These are phyloP conservation scores for Gopherus evgoodei DNA, from an alignment of 2,113 vertebrate genomes.

Conservation along the genomic window DNA sequence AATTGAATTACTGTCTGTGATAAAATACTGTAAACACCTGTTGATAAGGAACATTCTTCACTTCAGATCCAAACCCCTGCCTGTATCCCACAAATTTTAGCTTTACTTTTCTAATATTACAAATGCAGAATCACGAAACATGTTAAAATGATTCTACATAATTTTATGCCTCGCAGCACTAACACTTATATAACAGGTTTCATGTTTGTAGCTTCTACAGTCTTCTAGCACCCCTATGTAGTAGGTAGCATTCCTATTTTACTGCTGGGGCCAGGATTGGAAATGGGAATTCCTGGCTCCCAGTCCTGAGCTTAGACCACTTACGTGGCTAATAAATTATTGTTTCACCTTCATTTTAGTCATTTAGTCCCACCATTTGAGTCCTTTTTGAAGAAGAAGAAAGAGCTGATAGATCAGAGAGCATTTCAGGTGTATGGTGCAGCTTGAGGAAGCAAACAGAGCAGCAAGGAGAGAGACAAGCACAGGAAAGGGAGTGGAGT, in stretches of 20 bases:
- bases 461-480: neutral
- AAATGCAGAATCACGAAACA: neutral
- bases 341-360: neutral
- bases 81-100: neutral
- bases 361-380: neutral
- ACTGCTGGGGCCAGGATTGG: neutral
- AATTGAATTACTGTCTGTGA: constrained; percentile 15
- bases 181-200: neutral
- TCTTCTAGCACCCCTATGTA: neutral
- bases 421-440: neutral
- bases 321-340: neutral
- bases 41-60: neutral
- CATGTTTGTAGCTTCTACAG: neutral
- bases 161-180: neutral
- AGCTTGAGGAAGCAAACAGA: neutral
- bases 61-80: constrained; percentile 3
- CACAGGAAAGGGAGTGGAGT: neutral
- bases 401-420: neutral
- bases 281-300: neutral
- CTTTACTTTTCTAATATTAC: constrained; percentile 12
- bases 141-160: neutral
- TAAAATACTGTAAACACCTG: neutral
- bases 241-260: neutral
- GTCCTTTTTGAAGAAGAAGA: neutral
- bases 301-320: neutral